These are phyloP conservation scores for Peromyscus attwateri DNA, from an alignment of 2,797 vertebrate species.

Conservation along the genomic window DNA sequence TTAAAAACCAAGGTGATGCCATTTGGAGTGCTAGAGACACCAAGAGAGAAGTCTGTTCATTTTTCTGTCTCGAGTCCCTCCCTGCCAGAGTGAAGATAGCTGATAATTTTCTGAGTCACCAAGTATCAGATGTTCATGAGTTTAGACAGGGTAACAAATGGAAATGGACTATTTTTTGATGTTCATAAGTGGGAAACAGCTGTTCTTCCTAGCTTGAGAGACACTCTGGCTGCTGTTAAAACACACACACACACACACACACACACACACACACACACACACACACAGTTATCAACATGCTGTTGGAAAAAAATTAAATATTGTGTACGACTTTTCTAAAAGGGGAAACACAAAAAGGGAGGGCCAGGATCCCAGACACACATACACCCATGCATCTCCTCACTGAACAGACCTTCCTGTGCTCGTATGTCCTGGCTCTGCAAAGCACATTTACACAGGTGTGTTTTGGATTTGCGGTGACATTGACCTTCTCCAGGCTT, in stretches of 20 bases:
- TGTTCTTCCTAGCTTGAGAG: slow-evolving; percentile 66
- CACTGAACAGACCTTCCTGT: rapidly evolving
- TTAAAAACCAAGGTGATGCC: neutral
- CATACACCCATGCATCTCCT: rapidly evolving
- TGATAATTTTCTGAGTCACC: neutral
- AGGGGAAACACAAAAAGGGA: neutral
- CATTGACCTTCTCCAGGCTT: neutral
- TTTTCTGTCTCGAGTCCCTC: rapidly evolving
- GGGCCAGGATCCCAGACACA: neutral
- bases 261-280: neutral
- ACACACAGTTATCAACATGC: neutral
- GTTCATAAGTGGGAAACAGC: slow-evolving; percentile 38
- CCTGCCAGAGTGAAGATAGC: neutral
- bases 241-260: no score
- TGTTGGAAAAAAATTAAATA: slow-evolving; percentile 32
- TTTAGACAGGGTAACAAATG: slow-evolving; percentile 70
- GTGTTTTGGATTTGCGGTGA: neutral
- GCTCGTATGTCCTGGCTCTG: rapidly evolving
- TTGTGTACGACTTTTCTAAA: neutral
- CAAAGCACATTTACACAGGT: no score
- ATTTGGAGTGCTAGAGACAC: neutral
- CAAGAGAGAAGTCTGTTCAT: neutral
- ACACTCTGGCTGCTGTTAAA: slow-evolving; percentile 65
- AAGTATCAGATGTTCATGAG: slow-evolving; percentile 16
- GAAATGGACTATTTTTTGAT: slow-evolving; percentile 65